These are phyloP conservation scores for Squalus acanthias DNA, from an alignment of 2,797 vertebrate species.

Conservation along the genomic window DNA sequence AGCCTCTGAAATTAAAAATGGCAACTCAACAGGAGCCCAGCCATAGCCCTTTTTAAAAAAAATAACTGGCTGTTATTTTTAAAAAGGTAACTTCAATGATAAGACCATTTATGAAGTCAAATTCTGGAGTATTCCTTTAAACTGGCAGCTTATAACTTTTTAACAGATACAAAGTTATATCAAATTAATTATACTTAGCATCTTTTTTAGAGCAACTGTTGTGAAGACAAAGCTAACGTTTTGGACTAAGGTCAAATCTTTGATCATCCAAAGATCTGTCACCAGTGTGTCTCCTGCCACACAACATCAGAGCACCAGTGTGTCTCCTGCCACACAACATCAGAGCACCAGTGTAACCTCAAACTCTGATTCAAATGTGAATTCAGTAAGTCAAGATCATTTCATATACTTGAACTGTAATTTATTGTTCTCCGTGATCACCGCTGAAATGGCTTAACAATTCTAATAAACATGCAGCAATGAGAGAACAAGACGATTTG, in stretches of 20 bases:
- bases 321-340: not conserved
- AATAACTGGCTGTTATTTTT: not conserved
- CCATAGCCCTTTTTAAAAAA: not conserved
- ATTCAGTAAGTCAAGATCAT: not conserved
- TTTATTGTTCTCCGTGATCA: not conserved
- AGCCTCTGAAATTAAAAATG: not conserved
- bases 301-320: not conserved
- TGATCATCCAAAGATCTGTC: not conserved
- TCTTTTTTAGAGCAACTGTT: conserved; percentile 47
- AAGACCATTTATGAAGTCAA: not conserved
- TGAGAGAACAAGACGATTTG: not conserved
- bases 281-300: not conserved
- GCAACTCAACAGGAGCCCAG: not conserved
- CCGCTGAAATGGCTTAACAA: not conserved
- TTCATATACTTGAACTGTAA: not conserved
- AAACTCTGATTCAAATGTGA: not conserved
- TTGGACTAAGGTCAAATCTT: conserved; percentile 39
- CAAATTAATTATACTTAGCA: not conserved
- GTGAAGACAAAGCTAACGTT: conserved; percentile 38
- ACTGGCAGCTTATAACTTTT: not conserved
- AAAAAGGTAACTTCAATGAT: not conserved
- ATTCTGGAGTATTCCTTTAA: not conserved
- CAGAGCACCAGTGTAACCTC: not conserved
- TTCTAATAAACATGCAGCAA: not conserved
- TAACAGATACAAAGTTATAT: not conserved